Evolutionary conservation across 2,888 invertebrate genomes (phyloP), one percentile per base, ranked within the genome.

Genomic region (Pardosa pseudoannulata): DNA sequence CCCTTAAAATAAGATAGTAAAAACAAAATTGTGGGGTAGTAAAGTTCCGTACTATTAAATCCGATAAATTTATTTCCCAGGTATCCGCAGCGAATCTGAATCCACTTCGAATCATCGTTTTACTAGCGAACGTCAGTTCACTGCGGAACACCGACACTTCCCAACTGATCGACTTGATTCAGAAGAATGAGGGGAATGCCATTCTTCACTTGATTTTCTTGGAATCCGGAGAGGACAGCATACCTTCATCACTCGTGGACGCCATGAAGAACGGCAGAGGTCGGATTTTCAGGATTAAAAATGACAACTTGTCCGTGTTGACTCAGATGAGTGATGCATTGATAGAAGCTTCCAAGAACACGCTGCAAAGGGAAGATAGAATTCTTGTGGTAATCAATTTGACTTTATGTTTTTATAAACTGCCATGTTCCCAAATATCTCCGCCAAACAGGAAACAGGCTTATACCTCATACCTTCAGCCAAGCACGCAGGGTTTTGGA

Each of bases 331-430:
- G 67, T 7, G 64, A 31, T 5, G 46, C 73, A 13, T 46, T 79
- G 28, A n/a, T 74, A 11, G 36, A 28, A 19, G 70, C 68, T 23
- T 68, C 70, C 19, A 74, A 62, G 29, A 79, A 23, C 41, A 64
- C 68, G 11, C 67, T 79, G 64, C 62, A 86, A 28, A 39, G 79
- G 11, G 79, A 86, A 29, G 79, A 86, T 27, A 75, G 19, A 19
- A 29, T 74, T 39, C 1, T 74, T 1, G 85, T 86, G 39, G 85
- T 86, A 68, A 74, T 50, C 0, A n/a, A n/a, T 50, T 16, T 50
- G 19, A 50, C 11, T 3, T 16, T 1, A 7, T 50, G 5, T 50
- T 16, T 50, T 50, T 50, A 50, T 9, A 1, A 1, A 50, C n/a
- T n/a, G n/a, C n/a, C n/a, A n/a, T n/a, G n/a, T n/a, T n/a, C n/a